These are phyloP conservation scores for Marronus borbonicus DNA, from an alignment of 2,888 invertebrate species.

Conservation along the genomic window DNA sequence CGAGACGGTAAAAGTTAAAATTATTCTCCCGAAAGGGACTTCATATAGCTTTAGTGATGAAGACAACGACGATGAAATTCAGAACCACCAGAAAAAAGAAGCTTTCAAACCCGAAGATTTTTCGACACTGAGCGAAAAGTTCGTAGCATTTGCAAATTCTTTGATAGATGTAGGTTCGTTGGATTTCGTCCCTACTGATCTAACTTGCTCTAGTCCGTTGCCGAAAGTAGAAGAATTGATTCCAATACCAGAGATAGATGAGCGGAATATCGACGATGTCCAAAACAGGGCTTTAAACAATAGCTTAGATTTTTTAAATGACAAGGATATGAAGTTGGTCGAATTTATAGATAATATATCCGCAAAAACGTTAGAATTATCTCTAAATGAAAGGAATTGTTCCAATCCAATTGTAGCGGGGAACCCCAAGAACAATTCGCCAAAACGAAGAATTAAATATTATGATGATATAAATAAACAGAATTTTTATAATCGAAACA, in stretches of 20 bases:
- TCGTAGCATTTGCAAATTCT: slow-evolving; percentile 33
- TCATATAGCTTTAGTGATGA: background rate
- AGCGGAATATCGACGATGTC: background rate
- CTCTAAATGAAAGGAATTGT: background rate
- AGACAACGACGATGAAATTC: background rate
- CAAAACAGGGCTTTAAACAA: slow-evolving; percentile 2
- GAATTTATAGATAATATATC: slow-evolving; percentile 29
- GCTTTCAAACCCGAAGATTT: slow-evolving; percentile 28
- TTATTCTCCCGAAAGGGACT: slow-evolving; percentile 35
- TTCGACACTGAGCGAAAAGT: background rate
- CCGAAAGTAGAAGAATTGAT: background rate
- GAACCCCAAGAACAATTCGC: background rate
- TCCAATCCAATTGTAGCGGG: too few species aligned
- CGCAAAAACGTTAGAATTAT: background rate
- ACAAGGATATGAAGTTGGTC: slow-evolving; percentile 12
- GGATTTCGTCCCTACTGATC: background rate
- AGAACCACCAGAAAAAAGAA: too few species aligned
- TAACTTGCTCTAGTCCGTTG: slow-evolving; percentile 13
- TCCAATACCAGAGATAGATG: background rate
- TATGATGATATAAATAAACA: slow-evolving; percentile 18
- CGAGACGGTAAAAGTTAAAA: slow-evolving; percentile 29
- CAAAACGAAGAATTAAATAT: background rate
- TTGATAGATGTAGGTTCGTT: slow-evolving; percentile 14
- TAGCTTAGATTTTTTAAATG: background rate
- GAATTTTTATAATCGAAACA: slow-evolving; percentile 1